Conservation (phyloP, 2,797 vertebrate species). For the Acestrorhynchus altus region DNA sequence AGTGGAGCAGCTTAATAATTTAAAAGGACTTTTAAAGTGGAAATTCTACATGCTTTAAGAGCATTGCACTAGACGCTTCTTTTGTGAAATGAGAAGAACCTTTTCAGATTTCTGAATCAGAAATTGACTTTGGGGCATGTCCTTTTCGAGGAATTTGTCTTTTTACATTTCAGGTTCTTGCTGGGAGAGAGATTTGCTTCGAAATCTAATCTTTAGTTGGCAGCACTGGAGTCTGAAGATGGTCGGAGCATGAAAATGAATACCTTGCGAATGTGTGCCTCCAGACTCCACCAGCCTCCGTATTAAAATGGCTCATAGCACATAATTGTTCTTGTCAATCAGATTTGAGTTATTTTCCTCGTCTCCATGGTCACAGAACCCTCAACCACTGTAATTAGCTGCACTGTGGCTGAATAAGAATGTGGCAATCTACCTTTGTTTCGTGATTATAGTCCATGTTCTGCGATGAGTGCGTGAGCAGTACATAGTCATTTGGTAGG, state of each 20-base stretch:
- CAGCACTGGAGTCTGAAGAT: background rate
- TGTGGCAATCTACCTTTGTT: slow-evolving; percentile 2
- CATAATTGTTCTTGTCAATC: slow-evolving; percentile 25
- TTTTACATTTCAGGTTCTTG: no score
- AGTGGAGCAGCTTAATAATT: no score
- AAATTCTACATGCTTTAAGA: no score
- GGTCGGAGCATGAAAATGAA: background rate
- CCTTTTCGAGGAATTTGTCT: no score
- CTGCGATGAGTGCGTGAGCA: slow-evolving; percentile 17
- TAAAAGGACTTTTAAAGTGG: no score
- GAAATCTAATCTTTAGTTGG: no score
- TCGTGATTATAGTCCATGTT: slow-evolving; percentile 35
- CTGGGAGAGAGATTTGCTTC: no score
- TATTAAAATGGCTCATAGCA: background rate
- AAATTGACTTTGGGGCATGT: no score
- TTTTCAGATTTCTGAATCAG: no score
- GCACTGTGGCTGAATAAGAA: slow-evolving; percentile 17
- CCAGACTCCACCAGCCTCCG: no score
- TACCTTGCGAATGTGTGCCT: background rate
- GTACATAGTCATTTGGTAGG: slow-evolving; percentile 31
- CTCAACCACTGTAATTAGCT: slow-evolving; percentile 40
- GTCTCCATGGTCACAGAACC: slow-evolving; percentile 36
- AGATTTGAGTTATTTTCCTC: slow-evolving; percentile 28
- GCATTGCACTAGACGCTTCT: no score
- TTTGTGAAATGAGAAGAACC: background rate